Evolutionary conservation across 2,113 vertebrate genomes (phyloP).

Genomic region (mouse (Mus musculus)): DNA sequence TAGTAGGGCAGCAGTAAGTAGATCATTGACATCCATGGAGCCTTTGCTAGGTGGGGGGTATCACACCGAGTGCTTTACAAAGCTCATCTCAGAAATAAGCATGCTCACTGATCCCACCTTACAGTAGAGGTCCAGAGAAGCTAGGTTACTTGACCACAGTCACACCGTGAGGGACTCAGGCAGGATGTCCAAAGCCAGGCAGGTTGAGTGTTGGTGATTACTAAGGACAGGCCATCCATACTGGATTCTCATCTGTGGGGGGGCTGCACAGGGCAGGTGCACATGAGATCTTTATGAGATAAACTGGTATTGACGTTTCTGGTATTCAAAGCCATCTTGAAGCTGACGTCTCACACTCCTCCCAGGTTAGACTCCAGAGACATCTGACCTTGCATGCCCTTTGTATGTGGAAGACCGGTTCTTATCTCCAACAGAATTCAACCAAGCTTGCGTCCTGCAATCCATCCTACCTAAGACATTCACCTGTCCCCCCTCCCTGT

Average conservation of each 20-base stretch:
- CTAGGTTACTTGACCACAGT: not conserved
- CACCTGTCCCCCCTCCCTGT: not conserved
- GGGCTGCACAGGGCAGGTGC: not conserved
- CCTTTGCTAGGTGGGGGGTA: rapidly evolving
- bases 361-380: not conserved
- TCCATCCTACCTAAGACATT: too few species aligned
- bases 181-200: not conserved
- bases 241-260: not conserved
- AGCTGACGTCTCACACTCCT: not conserved
- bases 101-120: rapidly evolving
- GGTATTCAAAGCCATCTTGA: not conserved
- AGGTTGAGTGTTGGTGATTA: not conserved
- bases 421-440: not conserved
- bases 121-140: not conserved
- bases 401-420: not conserved
- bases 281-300: not conserved
- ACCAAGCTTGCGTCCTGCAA: not conserved
- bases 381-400: not conserved
- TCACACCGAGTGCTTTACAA: not conserved
- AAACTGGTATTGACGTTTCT: too few species aligned
- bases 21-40: rapidly evolving
- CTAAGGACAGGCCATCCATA: not conserved
- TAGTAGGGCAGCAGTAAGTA: not conserved
- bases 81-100: not conserved
- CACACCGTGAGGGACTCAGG: not conserved